These are phyloP conservation scores for Hippocampus comes DNA, from an alignment of 2,113 vertebrate genomes.

Conservation along the genomic window DNA sequence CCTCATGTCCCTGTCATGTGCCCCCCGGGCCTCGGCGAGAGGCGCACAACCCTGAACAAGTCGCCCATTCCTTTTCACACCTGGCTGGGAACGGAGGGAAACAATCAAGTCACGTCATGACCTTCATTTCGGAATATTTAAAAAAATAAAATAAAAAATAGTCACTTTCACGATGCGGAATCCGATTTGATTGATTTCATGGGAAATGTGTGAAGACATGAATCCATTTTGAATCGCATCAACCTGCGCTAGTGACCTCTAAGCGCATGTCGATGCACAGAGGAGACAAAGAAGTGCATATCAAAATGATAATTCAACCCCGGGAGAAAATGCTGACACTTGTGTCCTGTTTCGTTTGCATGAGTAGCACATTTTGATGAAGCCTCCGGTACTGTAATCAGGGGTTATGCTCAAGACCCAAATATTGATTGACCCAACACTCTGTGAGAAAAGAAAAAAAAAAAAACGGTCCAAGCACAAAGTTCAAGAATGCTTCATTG, in stretches of 20 bases:
- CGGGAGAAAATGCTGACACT: neutral
- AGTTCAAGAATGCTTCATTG: neutral
- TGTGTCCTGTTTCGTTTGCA: no score
- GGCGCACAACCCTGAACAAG: constrained; percentile 52
- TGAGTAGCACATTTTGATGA: neutral
- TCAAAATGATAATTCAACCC: neutral
- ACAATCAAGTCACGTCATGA: neutral
- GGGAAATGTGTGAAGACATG: no score
- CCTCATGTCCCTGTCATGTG: constrained; percentile 33
- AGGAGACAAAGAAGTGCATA: neutral
- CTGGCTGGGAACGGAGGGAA: constrained; percentile 37
- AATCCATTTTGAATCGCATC: no score
- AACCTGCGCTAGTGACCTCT: no score
- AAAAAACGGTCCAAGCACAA: neutral
- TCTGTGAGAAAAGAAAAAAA: constrained; percentile 20
- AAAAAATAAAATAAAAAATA: no score
- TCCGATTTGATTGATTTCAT: no score
- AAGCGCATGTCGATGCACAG: no score
- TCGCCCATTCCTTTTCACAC: constrained; percentile 54
- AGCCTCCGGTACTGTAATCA: constrained; percentile 8
- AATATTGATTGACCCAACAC: constrained; percentile 29
- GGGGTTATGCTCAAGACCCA: neutral
- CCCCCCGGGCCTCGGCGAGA: constrained; percentile 39
- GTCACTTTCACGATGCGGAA: no score
- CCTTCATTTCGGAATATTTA: neutral